These are phyloP conservation scores for Eubasilissa regina DNA, from an alignment of 1,140 invertebrate genomes.

Conservation along the genomic window DNA sequence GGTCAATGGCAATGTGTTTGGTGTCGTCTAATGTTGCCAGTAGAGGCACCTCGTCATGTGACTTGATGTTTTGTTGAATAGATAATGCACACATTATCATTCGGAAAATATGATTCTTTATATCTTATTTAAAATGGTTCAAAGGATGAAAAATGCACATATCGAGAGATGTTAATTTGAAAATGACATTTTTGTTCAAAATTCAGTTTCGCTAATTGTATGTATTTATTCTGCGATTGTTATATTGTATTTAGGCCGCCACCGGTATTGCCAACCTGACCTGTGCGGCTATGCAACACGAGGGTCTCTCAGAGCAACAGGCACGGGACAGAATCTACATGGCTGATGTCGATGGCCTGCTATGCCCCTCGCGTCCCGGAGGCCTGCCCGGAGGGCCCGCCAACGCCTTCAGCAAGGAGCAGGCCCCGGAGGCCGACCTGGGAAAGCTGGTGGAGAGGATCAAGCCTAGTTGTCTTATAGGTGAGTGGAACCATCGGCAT, in stretches of 20 bases:
- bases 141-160: too few relatives aligned
- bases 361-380: constrained; percentile 82
- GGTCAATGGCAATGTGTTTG: too few relatives aligned
- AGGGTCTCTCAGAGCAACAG: constrained; percentile 83
- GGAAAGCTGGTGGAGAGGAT: constrained; percentile 85
- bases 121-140: too few relatives aligned
- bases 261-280: constrained; percentile 91
- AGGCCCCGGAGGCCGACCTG: constrained; percentile 83
- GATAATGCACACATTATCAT: too few relatives aligned
- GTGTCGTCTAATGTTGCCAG: too few relatives aligned
- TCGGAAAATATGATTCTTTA: too few relatives aligned
- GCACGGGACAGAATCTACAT: constrained; percentile 90
- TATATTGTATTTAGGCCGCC: constrained; percentile 76
- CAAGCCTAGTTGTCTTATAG: constrained; percentile 90
- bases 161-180: too few relatives aligned
- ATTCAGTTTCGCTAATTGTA: too few relatives aligned
- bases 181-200: too few relatives aligned
- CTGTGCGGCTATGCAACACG: constrained; percentile 88
- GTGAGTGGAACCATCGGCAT: constrained; percentile 68
- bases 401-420: constrained; percentile 86
- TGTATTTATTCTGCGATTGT: too few relatives aligned
- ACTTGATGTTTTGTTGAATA: too few relatives aligned
- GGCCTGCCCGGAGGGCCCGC: constrained; percentile 86
- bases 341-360: constrained; percentile 88
- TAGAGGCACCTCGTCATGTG: too few relatives aligned